phyloP scores from a whole-genome alignment of 2,888 invertebrate genomes.

The Sylvicola cinctus region DNA sequence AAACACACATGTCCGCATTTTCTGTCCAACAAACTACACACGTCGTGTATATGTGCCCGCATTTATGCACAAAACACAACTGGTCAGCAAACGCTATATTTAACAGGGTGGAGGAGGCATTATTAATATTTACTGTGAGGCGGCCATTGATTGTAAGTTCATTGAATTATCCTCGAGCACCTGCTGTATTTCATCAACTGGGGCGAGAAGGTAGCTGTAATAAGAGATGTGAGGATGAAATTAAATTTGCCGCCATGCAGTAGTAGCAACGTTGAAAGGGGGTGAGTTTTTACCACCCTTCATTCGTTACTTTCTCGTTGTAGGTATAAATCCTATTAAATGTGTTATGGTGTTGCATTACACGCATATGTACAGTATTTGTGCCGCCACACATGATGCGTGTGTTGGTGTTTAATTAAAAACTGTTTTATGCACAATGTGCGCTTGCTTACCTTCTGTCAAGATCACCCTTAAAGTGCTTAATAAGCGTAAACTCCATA shows the following conservation, averaged over 20 bases:
- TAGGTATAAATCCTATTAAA: neutral
- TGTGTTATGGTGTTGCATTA: neutral
- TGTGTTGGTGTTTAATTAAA: too few relatives aligned
- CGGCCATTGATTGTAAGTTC: slow-evolving; percentile 79
- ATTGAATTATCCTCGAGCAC: slow-evolving; percentile 75
- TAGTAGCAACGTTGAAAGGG: too few relatives aligned
- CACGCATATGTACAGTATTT: too few relatives aligned
- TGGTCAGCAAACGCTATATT: too few relatives aligned
- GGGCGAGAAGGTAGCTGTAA: slow-evolving; percentile 40
- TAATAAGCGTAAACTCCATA: slow-evolving; percentile 39
- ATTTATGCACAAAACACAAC: too few relatives aligned
- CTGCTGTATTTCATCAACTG: slow-evolving; percentile 63
- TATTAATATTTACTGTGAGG: slow-evolving; percentile 40
- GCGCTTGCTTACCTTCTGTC: slow-evolving; percentile 42
- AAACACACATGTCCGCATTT: too few relatives aligned
- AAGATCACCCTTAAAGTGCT: slow-evolving; percentile 49
- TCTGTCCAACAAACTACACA: too few relatives aligned
- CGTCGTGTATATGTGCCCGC: too few relatives aligned
- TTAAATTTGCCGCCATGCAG: neutral
- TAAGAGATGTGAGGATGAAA: neutral
- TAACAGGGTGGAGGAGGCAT: neutral
- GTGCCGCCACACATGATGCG: too few relatives aligned
- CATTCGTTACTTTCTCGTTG: neutral
- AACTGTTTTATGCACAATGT: too few relatives aligned
- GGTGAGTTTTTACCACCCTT: too few relatives aligned